Base-by-base conservation (phyloP, 2,888 invertebrate genomes). In the Cryptocephalus primarius region DNA sequence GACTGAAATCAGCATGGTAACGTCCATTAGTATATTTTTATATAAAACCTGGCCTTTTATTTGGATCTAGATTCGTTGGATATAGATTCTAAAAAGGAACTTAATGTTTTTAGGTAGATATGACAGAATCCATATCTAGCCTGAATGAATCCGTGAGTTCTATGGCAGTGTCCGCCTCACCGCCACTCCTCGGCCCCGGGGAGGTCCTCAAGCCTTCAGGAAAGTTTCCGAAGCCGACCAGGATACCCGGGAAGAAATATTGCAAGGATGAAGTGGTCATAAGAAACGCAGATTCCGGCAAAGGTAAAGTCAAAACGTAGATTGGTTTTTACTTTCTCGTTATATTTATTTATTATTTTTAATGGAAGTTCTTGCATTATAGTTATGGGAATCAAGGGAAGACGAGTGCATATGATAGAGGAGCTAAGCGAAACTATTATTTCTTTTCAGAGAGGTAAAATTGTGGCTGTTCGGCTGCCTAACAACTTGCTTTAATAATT, bases 331-430 rank as follows among this genome's bases (percentile, higher is more conserved):
- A 22, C 22, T 22, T 22, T 22, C 22, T 22, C 22, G 22, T 22
- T 22, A 22, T 22, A 22, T 22, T 22, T 22, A 22, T 22, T 22
- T 22, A 6, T 22, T 22, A 22, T 22, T 22, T 22, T 22, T 22
- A 22, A 22, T 22, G 42, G 22, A 12, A 42, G n/a, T 46, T 48
- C 44, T 47, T 75, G 73, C 76, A 65, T 68, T 79, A 65, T 80
- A 94, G 94, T 94, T 80, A 94, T 94, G 94, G 94, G 94, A 79
- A 93, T 94, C 83, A 93, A 93, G 79, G 95, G 95, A 72, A 83
- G 94, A 69, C 82, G 95, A 73, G 93, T 95, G 74, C 94, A 94
- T 79, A 91, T 94, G 86, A 95, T 95, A 74, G 95, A 95, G 80
- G 93, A 94, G 78, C 83, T 95, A 75, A 93, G 92, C 77, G 92